phyloP scores from a whole-genome alignment of 2,113 vertebrate species.

The Azemiops feae region DNA sequence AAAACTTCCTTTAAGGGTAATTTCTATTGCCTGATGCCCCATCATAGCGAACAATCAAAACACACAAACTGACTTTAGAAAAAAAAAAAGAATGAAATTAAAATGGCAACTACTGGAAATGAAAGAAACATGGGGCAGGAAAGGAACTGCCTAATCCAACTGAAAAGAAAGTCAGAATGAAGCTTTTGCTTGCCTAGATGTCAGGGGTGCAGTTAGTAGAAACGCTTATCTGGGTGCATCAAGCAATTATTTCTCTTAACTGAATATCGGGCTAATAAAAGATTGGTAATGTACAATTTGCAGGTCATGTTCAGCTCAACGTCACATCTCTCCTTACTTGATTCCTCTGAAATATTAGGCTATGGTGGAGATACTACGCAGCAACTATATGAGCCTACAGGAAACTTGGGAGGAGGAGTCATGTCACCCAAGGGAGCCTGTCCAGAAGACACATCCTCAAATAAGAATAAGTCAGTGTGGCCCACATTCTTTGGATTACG shows the following conservation, averaged over 20 bases:
- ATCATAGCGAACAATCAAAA: conserved; percentile 7
- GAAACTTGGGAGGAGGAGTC: not conserved
- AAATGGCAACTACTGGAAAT: not conserved
- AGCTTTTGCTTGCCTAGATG: not conserved
- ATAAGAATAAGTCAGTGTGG: not conserved
- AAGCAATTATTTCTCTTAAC: not conserved
- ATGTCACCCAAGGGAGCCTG: not conserved
- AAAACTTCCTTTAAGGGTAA: conserved; percentile 42
- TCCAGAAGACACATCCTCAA: not conserved
- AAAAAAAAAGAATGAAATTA: conserved; percentile 29
- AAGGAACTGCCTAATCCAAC: not conserved
- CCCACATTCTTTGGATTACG: too few relatives aligned
- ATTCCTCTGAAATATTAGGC: not conserved
- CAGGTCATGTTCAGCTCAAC: not conserved
- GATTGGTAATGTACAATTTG: not conserved
- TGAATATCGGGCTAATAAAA: not conserved
- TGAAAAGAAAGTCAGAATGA: not conserved
- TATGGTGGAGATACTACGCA: not conserved
- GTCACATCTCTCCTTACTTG: not conserved
- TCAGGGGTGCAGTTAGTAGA: not conserved
- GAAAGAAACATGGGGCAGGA: not conserved
- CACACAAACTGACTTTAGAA: conserved; percentile 17
- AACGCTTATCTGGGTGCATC: not conserved
- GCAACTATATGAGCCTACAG: not conserved
- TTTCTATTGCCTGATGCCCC: conserved; percentile 34